Evolutionary conservation across 2,888 invertebrate genomes (phyloP).

Genomic region (Malthinus seriepunctatus): DNA sequence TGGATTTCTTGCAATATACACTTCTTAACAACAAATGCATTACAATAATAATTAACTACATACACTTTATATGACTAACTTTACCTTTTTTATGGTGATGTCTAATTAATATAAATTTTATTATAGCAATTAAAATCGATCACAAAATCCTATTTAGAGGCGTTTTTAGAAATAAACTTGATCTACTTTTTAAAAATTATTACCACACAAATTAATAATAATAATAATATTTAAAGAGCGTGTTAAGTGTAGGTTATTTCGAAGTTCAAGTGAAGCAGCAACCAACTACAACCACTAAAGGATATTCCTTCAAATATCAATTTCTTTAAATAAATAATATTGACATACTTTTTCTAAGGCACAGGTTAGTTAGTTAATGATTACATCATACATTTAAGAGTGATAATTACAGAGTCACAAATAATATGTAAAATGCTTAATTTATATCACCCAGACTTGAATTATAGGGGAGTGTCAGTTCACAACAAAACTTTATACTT

Average conservation of each 20-base stretch:
- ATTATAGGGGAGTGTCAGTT: not conserved
- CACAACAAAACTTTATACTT: too few relatives aligned
- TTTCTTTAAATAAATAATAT: slow-evolving; percentile 5
- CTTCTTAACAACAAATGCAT: too few relatives aligned
- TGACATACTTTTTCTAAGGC: slow-evolving; percentile 6
- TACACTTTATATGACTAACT: too few relatives aligned
- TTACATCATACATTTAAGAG: slow-evolving; percentile 2
- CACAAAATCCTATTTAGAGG: too few relatives aligned
- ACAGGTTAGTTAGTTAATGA: slow-evolving; percentile 1
- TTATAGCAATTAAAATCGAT: too few relatives aligned
- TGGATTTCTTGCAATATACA: too few relatives aligned
- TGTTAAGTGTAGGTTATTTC: not conserved
- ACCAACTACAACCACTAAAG: not conserved
- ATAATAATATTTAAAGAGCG: not conserved
- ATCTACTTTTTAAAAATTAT: slow-evolving; percentile 2
- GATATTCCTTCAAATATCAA: slow-evolving; percentile 1
- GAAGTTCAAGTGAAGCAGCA: slow-evolving; percentile 3
- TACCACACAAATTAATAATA: not conserved
- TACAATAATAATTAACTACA: too few relatives aligned
- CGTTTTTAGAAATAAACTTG: not conserved
- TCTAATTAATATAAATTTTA: too few relatives aligned
- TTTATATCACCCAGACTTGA: not conserved
- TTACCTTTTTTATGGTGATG: too few relatives aligned
- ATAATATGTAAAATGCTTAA: slow-evolving; percentile 6
- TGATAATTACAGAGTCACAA: slow-evolving; percentile 5